Evolutionary conservation across 2,797 vertebrate species (phyloP).

Genomic region (Tinamus major): DNA sequence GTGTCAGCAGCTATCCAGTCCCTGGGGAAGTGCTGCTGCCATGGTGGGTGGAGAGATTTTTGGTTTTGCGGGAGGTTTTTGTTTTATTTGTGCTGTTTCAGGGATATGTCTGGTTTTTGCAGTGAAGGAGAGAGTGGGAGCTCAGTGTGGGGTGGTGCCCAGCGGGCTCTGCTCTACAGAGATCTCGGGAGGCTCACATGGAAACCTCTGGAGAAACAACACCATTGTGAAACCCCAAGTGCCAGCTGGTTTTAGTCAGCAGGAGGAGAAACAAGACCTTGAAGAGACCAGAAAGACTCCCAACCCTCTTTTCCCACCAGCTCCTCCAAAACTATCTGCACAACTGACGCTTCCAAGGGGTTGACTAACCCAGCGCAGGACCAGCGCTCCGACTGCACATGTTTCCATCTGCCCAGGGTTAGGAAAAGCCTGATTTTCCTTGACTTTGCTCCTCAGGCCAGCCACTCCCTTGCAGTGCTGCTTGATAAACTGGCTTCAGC

Average conservation of each 20-base stretch:
- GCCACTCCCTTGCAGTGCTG: conserved; percentile 62
- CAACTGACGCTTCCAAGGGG: conserved; percentile 17
- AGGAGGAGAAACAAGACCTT: not conserved
- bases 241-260: not conserved
- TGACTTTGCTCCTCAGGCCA: conserved; percentile 35
- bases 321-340: conserved; percentile 20
- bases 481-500: conserved; percentile 71
- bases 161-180: not conserved
- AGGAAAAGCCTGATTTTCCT: conserved; percentile 58
- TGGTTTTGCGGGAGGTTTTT: no score
- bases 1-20: not conserved
- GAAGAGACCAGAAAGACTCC: not conserved
- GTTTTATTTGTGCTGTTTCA: not conserved
- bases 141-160: not conserved
- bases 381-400: conserved; percentile 9
- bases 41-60: not conserved
- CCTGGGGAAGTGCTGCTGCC: not conserved
- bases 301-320: not conserved
- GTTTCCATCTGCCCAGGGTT: conserved; percentile 55
- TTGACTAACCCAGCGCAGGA: conserved; percentile 40
- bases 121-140: not conserved
- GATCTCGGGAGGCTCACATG: rapidly evolving
- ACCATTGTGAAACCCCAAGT: not conserved
- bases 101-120: not conserved
- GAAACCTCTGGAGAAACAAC: not conserved